These are phyloP conservation scores for Dolomedes plantarius DNA, from an alignment of 2,888 invertebrate species.

Conservation along the genomic window DNA sequence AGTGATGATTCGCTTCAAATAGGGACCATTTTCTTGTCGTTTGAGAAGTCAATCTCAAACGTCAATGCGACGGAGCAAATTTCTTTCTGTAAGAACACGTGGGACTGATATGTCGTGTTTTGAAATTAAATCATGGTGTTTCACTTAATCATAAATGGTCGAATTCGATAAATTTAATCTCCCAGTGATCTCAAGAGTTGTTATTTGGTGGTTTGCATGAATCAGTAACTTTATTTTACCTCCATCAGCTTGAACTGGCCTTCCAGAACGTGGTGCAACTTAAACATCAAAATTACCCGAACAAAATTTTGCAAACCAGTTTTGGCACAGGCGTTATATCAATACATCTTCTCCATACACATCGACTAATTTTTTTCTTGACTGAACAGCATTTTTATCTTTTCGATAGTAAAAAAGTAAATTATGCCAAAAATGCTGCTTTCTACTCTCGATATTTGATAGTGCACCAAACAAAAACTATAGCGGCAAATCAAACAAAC, in stretches of 20 bases:
- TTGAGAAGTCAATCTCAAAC: constrained; percentile 17
- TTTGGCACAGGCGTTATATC: too few relatives aligned
- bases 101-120: constrained; percentile 4
- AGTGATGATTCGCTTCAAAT: constrained; percentile 1
- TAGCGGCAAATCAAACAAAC: too few relatives aligned
- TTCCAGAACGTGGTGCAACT: constrained; percentile 10
- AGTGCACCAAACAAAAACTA: constrained; percentile 5
- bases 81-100: not conserved
- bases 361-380: not conserved
- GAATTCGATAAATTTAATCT: constrained; percentile 10
- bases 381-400: too few relatives aligned
- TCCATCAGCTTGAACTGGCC: not conserved
- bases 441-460: not conserved
- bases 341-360: not conserved
- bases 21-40: not conserved
- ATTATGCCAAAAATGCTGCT: not conserved
- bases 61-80: constrained; percentile 19
- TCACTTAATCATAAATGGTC: not conserved
- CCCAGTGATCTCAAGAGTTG: not conserved
- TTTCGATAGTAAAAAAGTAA: too few relatives aligned
- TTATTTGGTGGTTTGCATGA: constrained; percentile 8
- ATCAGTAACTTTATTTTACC: constrained; percentile 3
- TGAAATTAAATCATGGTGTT: not conserved
- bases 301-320: not conserved
- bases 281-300: constrained; percentile 7